Percentiles rank a stretch among this genome's conserved stretches.
Conservation (phyloP, 2,113 vertebrate species). For the Sebastes schlegelii region DNA sequence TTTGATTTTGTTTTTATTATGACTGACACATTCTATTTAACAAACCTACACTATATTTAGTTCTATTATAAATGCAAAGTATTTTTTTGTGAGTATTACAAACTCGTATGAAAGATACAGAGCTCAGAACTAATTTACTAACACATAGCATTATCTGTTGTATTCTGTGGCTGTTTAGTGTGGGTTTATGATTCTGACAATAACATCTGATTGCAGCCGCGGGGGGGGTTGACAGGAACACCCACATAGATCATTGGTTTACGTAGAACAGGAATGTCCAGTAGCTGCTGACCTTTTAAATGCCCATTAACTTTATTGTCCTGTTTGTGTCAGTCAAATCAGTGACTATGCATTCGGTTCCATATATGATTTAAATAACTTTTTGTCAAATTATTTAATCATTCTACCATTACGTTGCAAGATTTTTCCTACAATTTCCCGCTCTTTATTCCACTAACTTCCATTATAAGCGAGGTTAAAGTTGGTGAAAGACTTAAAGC, state of each 20-base stretch:
- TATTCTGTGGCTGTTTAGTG: not conserved
- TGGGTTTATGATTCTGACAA: constrained; percentile 1
- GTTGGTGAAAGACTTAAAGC: not conserved
- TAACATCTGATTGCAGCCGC: too few species aligned
- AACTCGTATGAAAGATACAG: not conserved
- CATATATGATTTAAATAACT: too few species aligned
- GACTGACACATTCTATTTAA: not conserved
- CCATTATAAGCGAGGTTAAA: not conserved
- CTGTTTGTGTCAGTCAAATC: too few species aligned
- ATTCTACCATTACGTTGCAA: not conserved
- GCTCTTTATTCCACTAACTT: not conserved
- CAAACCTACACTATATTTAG: not conserved
- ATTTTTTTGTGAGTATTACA: not conserved
- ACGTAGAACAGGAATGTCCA: too few species aligned
- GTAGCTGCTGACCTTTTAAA: too few species aligned
- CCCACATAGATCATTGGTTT: too few species aligned
- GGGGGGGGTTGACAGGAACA: too few species aligned
- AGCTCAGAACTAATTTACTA: not conserved
- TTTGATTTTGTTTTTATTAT: not conserved
- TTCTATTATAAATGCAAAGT: not conserved
- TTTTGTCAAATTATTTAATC: too few species aligned
- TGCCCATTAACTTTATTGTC: too few species aligned
- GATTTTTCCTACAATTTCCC: too few species aligned
- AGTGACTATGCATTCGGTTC: too few species aligned
- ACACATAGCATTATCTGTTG: not conserved